Base-by-base conservation (phyloP, 2,888 invertebrate species). In the Meteorus cinctellus region DNA sequence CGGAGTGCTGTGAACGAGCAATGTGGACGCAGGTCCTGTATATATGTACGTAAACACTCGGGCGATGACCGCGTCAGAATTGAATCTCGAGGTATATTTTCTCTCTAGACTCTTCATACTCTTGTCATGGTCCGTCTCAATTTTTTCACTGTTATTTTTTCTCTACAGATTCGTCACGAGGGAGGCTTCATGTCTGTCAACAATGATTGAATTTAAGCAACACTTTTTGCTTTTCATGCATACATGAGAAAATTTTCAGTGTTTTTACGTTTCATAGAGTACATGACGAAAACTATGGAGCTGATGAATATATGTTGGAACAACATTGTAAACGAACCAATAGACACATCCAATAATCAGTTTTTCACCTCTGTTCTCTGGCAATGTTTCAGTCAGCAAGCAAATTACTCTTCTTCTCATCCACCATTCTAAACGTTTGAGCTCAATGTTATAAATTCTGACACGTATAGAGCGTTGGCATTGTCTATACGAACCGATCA, bases 161-260 rank as follows among this genome's bases (percentile, higher is more conserved):
- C 34, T 48, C n/a, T 34, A 4, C 10, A 34, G 16, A 16, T n/a
- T 6, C 5, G 29, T 34, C 63, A 63, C 31, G n/a, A 63, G n/a
- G 29, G 41, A 41, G 41, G n/a, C 34, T 5, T 63, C n/a, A 63
- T 63, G n/a, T 63, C 63, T 63, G 63, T 63, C 63, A 31, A 63
- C 63, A 63, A 63, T n/a, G 6, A 34, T 63, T n/a, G 34, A 48
- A 6, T 16, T 5, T n/a, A 12, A 10, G 4, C n/a, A 48, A 16
- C 0, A 48, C 16, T 48, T 2, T 16, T 5, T 0, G 1, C 16
- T 4, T 16, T 48, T 4, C 4, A 48, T 48, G 48, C 3, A 48
- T 48, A n/a, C 1, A n/a, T 48, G 4, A 48, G n/a, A 4, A 6
- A 16, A 6, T n/a, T 48, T 48, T n/a, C 16, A 45, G 12, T 1